Base-by-base conservation (phyloP, 1,140 invertebrate species). In the Dendroctonus valens region DNA sequence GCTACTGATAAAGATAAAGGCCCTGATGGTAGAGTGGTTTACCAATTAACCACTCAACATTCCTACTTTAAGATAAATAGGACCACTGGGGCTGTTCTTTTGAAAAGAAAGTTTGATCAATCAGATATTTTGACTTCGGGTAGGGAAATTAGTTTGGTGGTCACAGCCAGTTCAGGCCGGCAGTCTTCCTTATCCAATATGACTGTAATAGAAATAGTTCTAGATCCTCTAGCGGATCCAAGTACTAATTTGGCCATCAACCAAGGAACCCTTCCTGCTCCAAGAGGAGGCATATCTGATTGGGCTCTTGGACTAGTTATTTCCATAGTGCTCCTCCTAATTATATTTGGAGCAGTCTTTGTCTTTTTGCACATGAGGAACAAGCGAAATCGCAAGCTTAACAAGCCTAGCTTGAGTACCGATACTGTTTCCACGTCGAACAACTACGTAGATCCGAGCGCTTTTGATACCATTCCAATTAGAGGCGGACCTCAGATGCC, bases 1-100 rank as follows among this genome's bases (percentile, higher is more conserved):
- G 96, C 96, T 5, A 92, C 87, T 0, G 96, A 98, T 78, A 80
- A 88, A 71, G 96, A 98, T 75, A 89, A 91, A 73, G 96, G 95
- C 0, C 87, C 90, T 0, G 95, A 98, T 78, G 96, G 96, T 4
- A 83, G 91, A 49, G 89, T 98, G 0, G 89, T 95, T 0, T 99
- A 97, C 76, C 89, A 93, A 69, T 74, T 97, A 9, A 89, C 87
- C 7, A 89, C 89, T 0, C 89, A 91, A 53, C 88, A 94, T 79
- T 85, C 89, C 0, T 91, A 93, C 75, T 96, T 98, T 76, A 91
- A 91, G 79, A 86, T 99, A 11, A 97, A 98, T 77, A 83, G 91
- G 69, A 95, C 92, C 0, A 94, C 90, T 5, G 96, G 96, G 2
- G 88, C 90, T 0, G 85, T 98, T 37, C 86, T 91, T 41, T 82